Evolutionary conservation across 1,140 invertebrate genomes (phyloP), one percentile per base, ranked within the genome.

Genomic region (Wiebesia pumilae): DNA sequence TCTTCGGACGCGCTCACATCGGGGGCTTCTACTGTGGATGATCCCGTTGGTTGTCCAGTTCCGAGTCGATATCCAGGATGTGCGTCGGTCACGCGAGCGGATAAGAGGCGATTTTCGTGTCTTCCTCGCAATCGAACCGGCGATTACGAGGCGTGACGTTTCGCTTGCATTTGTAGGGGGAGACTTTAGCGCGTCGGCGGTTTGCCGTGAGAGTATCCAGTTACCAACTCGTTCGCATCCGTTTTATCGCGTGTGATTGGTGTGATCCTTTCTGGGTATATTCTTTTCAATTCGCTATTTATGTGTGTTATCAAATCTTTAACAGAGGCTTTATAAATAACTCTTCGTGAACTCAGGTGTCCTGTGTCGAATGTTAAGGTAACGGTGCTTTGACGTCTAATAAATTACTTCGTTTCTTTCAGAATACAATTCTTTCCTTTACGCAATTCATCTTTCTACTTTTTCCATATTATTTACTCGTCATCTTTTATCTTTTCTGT

Each of bases 151-250:
- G 9, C 19, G 30, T 71, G 69, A 71, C 16, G 35, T 38, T 27
- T 10, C 19, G 7, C 30, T 16, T 69, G 30, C 7, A 14, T 69
- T 83, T 16, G 10, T 19, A 16, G 51, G 85, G 51, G 85, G 65
- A 30, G 30, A 86, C 38, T 54, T 85, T 87, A 43, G 81, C 86
- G 67, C 54, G 9, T 81, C 51, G 67, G 86, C 75, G 79, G 73
- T 58, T 67, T 71, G 80, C 85, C 88, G 84, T 85, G 73, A n/a
- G 84, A 82, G 85, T 89, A 91, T 91, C 88, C 88, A 87, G 86
- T 90, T 91, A 91, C 90, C 80, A 33, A 84, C 85, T 81, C 73
- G 51, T 73, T 71, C n/a, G 38, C 40, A 21, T 43, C 40, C n/a
- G n/a, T n/a, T n/a, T n/a, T n/a, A 81, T 67, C 35, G 19, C 51